Percentiles rank a stretch among this genome's conserved stretches.
Conservation (phyloP, 2,888 invertebrate genomes). For the Spatulosminthurus flaviceps region DNA sequence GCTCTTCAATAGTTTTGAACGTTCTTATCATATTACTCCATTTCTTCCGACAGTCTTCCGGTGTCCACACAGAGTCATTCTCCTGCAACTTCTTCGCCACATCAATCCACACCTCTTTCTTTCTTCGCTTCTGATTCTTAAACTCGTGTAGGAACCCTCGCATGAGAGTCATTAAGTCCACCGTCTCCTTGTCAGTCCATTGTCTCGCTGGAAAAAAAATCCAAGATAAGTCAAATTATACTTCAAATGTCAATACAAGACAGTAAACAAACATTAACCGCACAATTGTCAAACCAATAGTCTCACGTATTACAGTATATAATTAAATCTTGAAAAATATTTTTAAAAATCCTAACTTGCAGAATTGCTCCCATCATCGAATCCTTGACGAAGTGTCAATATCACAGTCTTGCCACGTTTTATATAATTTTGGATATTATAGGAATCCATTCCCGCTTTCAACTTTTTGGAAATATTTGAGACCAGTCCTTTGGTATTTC, state of each 20-base stretch:
- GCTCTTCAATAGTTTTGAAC: slow-evolving; percentile 53
- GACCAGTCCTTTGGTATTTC: too few species aligned
- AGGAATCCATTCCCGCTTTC: slow-evolving; percentile 30
- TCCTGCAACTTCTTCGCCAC: slow-evolving; percentile 40
- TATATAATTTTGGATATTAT: slow-evolving; percentile 51
- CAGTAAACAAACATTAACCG: too few species aligned
- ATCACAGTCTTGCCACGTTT: slow-evolving; percentile 53
- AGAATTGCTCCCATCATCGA: slow-evolving; percentile 31
- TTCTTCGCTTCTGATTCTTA: slow-evolving; percentile 48
- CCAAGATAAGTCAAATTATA: too few species aligned
- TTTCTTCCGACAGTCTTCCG: slow-evolving; percentile 55
- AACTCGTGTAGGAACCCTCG: slow-evolving; percentile 46
- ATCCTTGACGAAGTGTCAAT: slow-evolving; percentile 50
- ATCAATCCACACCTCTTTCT: slow-evolving; percentile 56
- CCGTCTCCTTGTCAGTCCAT: slow-evolving; percentile 52
- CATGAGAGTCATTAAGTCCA: slow-evolving; percentile 47
- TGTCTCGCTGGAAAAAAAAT: slow-evolving; percentile 41
- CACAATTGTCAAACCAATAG: too few species aligned
- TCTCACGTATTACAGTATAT: too few species aligned
- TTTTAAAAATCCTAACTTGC: slow-evolving; percentile 42
- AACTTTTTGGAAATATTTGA: background rate
- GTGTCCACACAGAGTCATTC: slow-evolving; percentile 45
- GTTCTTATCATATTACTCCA: slow-evolving; percentile 57
- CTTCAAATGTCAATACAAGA: too few species aligned
- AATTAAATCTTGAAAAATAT: too few species aligned